A percentile compares a stretch with the other conserved stretches of the same genome.
phyloP scores from a whole-genome alignment of 2,888 invertebrate species.

The Hartigia nigra region DNA sequence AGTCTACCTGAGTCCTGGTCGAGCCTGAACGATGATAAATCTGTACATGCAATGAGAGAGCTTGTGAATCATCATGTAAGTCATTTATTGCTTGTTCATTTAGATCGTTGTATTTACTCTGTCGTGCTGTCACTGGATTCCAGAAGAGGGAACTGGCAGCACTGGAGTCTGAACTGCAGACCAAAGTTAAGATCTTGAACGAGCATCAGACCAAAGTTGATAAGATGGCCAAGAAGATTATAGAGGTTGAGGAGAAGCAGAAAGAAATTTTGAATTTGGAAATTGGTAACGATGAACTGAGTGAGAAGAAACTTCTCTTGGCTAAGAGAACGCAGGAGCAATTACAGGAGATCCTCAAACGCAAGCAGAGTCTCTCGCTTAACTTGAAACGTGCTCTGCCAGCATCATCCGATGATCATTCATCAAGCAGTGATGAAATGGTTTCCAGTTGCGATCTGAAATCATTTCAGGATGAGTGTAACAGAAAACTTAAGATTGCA shows the following conservation, averaged over 20 bases:
- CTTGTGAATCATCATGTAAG: slow-evolving; percentile 80
- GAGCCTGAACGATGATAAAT: slow-evolving; percentile 70
- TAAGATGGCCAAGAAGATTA: slow-evolving; percentile 76
- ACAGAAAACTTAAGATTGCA: slow-evolving; percentile 58
- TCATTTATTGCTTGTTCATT: slow-evolving; percentile 27
- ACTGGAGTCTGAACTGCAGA: slow-evolving; percentile 76
- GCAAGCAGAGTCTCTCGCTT: slow-evolving; percentile 75
- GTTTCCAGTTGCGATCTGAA: slow-evolving; percentile 43
- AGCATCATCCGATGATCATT: slow-evolving; percentile 60
- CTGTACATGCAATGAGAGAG: slow-evolving; percentile 74
- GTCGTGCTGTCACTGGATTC: background rate
- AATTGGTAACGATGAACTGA: slow-evolving; percentile 50
- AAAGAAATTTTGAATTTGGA: slow-evolving; percentile 55
- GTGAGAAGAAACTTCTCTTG: slow-evolving; percentile 64
- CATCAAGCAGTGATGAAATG: slow-evolving; percentile 47
- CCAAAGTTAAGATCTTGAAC: slow-evolving; percentile 72
- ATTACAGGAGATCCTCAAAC: slow-evolving; percentile 67
- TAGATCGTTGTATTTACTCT: background rate
- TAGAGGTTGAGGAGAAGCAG: slow-evolving; percentile 75
- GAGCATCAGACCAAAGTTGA: slow-evolving; percentile 76
- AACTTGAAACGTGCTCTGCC: slow-evolving; percentile 73
- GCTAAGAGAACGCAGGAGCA: slow-evolving; percentile 68
- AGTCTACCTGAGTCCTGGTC: slow-evolving; percentile 62
- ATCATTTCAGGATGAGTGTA: slow-evolving; percentile 49
- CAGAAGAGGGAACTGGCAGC: slow-evolving; percentile 80